phyloP scores from a whole-genome alignment of 2,113 vertebrate genomes.

The Cochlearius cochlearius region DNA sequence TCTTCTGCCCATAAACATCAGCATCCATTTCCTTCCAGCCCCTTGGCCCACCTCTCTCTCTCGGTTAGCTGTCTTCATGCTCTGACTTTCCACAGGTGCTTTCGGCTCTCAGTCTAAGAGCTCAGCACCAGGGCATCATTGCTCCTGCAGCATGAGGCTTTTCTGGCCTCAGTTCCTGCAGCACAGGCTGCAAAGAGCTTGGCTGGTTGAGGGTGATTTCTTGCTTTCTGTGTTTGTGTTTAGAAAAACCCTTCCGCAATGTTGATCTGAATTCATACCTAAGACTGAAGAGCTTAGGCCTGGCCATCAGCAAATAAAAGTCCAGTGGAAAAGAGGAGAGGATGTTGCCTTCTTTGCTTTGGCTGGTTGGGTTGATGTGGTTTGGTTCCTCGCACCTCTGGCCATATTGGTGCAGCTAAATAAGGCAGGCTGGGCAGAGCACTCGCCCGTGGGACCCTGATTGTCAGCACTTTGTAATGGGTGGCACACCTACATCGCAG shows the following conservation, averaged over 20 bases:
- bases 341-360: not conserved
- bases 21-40: not conserved
- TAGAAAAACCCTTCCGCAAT: not conserved
- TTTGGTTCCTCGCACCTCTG: not conserved
- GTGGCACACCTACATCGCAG: not conserved
- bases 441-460: fast-evolving
- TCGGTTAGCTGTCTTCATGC: not conserved
- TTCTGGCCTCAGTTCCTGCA: not conserved
- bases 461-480: not conserved
- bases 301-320: not conserved
- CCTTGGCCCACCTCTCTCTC: not conserved
- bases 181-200: not conserved
- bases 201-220: not conserved
- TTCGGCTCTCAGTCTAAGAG: not conserved
- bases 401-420: not conserved
- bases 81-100: not conserved
- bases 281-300: not conserved
- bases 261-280: not conserved
- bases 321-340: not conserved
- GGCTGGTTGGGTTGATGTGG: not conserved
- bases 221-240: not conserved
- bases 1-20: not conserved
- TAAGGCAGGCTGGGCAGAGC: not conserved
- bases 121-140: not conserved
- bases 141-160: not conserved